These are phyloP conservation scores for Galeruca laticollis DNA, from an alignment of 2,888 invertebrate species.

Conservation along the genomic window DNA sequence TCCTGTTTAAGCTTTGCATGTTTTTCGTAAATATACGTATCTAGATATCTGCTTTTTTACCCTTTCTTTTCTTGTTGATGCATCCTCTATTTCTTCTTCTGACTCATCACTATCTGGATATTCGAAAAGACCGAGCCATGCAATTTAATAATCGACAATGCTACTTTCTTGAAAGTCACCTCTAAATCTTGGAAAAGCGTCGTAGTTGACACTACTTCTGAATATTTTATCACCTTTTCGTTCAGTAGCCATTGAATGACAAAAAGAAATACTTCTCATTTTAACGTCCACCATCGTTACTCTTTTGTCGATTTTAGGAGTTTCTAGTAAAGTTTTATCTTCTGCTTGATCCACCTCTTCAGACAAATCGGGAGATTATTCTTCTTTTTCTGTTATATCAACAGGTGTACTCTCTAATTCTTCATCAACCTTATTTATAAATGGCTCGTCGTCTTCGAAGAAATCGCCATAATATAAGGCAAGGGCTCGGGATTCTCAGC, in stretches of 20 bases:
- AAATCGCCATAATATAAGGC: neutral
- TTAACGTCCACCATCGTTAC: too few species aligned
- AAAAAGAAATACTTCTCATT: neutral
- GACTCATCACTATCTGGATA: neutral
- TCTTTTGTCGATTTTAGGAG: too few species aligned
- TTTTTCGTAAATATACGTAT: slow-evolving; percentile 46
- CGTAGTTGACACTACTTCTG: neutral
- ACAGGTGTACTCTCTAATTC: too few species aligned
- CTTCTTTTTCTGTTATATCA: neutral
- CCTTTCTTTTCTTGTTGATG: slow-evolving; percentile 22
- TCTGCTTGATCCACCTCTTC: neutral
- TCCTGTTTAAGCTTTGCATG: slow-evolving; percentile 40
- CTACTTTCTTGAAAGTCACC: neutral
- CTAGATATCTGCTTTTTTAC: slow-evolving; percentile 38
- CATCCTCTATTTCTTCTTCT: slow-evolving; percentile 42
- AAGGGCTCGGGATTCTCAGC: neutral
- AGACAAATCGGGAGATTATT: neutral
- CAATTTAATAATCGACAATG: neutral
- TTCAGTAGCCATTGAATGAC: neutral
- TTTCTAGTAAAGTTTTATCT: neutral
- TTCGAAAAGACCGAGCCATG: neutral
- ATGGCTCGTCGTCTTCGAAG: slow-evolving; percentile 23
- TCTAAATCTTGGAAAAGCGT: neutral
- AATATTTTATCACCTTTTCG: neutral
- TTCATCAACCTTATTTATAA: neutral